A percentile compares a stretch with the other conserved stretches of the same genome.
phyloP scores from a whole-genome alignment of 37 sponge, comb jelly and placozoan species.

The Amphimedon queenslandica region DNA sequence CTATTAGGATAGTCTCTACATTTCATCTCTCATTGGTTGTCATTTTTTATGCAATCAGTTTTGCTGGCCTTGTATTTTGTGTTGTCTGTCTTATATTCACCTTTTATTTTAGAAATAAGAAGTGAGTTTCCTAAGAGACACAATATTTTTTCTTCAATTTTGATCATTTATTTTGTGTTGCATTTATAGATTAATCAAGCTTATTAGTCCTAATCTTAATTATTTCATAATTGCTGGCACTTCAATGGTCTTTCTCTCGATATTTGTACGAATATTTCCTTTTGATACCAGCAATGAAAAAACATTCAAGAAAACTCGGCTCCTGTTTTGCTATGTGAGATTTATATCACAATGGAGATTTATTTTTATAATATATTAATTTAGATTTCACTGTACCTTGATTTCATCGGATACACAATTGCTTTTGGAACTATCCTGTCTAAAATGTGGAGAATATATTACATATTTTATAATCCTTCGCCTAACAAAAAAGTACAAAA shows the following conservation, averaged over 20 bases:
- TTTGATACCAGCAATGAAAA: too few species aligned
- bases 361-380: neutral
- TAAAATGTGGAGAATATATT: conserved; percentile 16
- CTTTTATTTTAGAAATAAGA: neutral
- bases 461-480: conserved; percentile 1
- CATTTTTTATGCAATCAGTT: neutral
- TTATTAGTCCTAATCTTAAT: conserved; percentile 6
- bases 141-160: too few species aligned
- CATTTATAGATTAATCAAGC: too few species aligned
- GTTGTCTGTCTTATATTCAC: neutral
- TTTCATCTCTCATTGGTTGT: neutral
- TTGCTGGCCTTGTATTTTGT: neutral
- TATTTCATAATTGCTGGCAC: conserved; percentile 1
- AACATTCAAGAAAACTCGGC: too few species aligned
- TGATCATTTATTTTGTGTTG: too few species aligned
- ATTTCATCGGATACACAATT: neutral
- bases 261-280: neutral
- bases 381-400: neutral
- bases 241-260: neutral
- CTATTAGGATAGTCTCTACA: neutral
- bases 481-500: too few species aligned
- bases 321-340: too few species aligned
- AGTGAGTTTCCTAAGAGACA: too few species aligned
- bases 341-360: too few species aligned
- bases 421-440: neutral